Evolutionary conservation across 2,888 invertebrate genomes (phyloP).

Genomic region (Parnassius orleans): DNA sequence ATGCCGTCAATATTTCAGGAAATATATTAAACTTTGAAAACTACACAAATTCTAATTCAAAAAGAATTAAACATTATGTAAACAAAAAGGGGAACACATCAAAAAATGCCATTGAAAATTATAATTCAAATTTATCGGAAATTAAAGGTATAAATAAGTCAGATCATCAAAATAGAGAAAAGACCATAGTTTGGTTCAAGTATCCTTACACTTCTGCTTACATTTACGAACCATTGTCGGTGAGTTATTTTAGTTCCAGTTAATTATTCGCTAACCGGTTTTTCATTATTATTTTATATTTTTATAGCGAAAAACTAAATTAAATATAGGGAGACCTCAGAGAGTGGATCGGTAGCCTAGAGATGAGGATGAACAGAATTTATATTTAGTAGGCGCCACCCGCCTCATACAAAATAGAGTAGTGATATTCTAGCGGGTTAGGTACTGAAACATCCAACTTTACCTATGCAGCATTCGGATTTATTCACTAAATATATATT

Average conservation of each 20-base stretch:
- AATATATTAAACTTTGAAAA: background rate
- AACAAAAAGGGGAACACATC: constrained; percentile 30
- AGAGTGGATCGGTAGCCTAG: no score
- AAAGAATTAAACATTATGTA: constrained; percentile 29
- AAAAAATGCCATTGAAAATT: constrained; percentile 22
- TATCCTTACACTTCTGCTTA: constrained; percentile 64
- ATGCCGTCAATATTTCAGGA: background rate
- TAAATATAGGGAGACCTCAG: no score
- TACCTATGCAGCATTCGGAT: no score
- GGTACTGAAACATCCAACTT: no score
- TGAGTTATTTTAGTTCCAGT: constrained; percentile 31
- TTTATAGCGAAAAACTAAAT: no score
- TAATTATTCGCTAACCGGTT: no score
- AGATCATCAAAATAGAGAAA: constrained; percentile 1
- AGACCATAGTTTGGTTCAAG: constrained; percentile 47
- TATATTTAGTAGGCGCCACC: no score
- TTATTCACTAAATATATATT: no score
- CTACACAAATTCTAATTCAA: constrained; percentile 23
- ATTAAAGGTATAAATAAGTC: background rate
- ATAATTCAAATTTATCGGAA: constrained; percentile 8
- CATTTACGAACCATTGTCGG: constrained; percentile 63
- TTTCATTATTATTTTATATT: no score
- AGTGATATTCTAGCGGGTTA: no score
- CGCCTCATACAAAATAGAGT: no score
- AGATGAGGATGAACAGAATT: no score